Evolutionary conservation across 2,888 invertebrate genomes (phyloP).

Genomic region (Drosophila stalkeri): DNA sequence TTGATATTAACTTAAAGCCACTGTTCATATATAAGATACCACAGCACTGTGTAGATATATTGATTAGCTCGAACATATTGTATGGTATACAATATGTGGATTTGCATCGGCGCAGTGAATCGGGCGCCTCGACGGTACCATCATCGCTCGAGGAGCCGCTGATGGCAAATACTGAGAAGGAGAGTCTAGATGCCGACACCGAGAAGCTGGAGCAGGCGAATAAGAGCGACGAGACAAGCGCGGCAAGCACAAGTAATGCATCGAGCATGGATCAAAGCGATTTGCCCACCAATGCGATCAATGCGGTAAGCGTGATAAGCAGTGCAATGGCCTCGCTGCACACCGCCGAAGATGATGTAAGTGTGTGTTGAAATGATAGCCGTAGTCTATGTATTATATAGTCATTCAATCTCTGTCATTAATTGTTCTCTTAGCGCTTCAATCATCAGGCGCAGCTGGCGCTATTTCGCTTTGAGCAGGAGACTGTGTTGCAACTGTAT

Average conservation of each 20-base stretch:
- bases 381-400: neutral
- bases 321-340: conserved; percentile 84
- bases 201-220: conserved; percentile 66
- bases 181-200: conserved; percentile 69
- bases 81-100: conserved; percentile 87
- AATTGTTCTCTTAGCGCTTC: conserved; percentile 73
- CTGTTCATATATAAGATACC: conserved; percentile 90
- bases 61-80: conserved; percentile 89
- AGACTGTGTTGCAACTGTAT: conserved; percentile 84
- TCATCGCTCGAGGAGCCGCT: conserved; percentile 58
- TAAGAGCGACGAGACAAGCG: conserved; percentile 62
- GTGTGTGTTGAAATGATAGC: conserved; percentile 17
- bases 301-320: conserved; percentile 84
- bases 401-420: neutral
- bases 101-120: conserved; percentile 55
- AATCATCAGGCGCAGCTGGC: conserved; percentile 81
- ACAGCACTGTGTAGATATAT: conserved; percentile 87
- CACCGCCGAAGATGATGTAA: conserved; percentile 83
- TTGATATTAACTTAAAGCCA: conserved; percentile 88
- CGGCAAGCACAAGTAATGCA: conserved; percentile 58
- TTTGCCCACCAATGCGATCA: conserved; percentile 75
- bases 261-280: conserved; percentile 69
- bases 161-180: conserved; percentile 69
- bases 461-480: conserved; percentile 83
- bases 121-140: conserved; percentile 42